phyloP scores from a whole-genome alignment of 37 sponge, comb jelly and placozoan genomes.

The Beroe forskalii region DNA sequence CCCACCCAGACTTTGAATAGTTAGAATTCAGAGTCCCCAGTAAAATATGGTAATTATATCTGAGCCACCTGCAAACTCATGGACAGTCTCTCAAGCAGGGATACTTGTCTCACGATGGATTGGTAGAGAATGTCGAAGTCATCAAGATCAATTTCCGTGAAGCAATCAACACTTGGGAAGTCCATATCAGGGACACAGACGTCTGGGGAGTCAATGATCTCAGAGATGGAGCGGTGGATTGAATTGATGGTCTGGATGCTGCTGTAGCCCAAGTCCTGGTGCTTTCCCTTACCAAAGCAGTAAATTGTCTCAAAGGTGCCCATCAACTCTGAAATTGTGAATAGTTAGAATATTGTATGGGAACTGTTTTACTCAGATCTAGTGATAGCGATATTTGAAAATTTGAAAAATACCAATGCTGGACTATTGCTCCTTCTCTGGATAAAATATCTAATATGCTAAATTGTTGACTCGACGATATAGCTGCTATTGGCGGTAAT shows the following conservation, averaged over 20 bases:
- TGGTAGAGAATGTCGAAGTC: background rate
- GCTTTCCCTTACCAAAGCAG: background rate
- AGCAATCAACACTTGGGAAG: background rate
- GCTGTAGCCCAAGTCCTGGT: background rate
- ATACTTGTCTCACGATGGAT: background rate
- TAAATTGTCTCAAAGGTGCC: background rate
- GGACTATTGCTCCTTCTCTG: too few relatives aligned
- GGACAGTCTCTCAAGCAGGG: background rate
- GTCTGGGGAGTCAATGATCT: background rate
- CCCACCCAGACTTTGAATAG: too few relatives aligned
- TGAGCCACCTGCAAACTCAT: background rate
- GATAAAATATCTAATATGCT: too few relatives aligned
- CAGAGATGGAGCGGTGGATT: background rate
- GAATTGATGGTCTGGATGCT: background rate
- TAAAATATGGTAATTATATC: too few relatives aligned
- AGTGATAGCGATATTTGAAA: too few relatives aligned
- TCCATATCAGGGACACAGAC: background rate
- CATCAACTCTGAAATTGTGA: too few relatives aligned
- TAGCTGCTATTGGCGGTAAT: too few relatives aligned
- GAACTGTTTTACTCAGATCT: too few relatives aligned
- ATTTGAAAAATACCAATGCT: too few relatives aligned
- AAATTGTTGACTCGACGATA: too few relatives aligned
- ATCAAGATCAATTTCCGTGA: background rate
- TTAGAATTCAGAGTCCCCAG: too few relatives aligned
- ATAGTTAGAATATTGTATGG: too few relatives aligned